phyloP scores from a whole-genome alignment of 2,797 vertebrate species.

The Allenopithecus nigroviridis region DNA sequence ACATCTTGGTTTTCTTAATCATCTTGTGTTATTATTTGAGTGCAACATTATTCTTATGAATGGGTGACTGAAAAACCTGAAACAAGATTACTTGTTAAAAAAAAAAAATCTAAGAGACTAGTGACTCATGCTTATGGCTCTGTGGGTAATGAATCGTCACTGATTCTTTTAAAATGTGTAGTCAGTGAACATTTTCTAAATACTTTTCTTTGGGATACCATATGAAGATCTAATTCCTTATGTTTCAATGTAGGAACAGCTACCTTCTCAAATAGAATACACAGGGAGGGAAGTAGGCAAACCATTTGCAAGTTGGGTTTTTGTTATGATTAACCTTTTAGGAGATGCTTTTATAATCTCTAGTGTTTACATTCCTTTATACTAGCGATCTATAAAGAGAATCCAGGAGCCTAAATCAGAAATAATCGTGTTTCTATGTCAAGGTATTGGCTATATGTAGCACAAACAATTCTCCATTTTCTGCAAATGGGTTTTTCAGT shows the following conservation, averaged over 20 bases:
- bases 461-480: not conserved
- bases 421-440: not conserved
- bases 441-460: not conserved
- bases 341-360: not conserved
- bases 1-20: not conserved
- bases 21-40: not conserved
- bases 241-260: not conserved
- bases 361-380: slow-evolving; percentile 17
- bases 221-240: not conserved
- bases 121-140: not conserved
- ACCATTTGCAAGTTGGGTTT: not conserved
- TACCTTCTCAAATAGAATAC: not conserved
- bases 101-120: not conserved
- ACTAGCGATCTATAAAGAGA: not conserved
- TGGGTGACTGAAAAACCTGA: slow-evolving; percentile 1
- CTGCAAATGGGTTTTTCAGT: not conserved
- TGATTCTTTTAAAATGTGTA: slow-evolving; percentile 23
- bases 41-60: not conserved
- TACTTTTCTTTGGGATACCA: not conserved
- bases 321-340: slow-evolving; percentile 17
- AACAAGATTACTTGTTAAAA: slow-evolving; percentile 21
- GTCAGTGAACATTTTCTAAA: not conserved
- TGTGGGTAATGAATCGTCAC: not conserved
- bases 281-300: not conserved
- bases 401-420: not conserved